A percentile compares a stretch with the other conserved stretches of the same genome.
Evolutionary conservation across 2,888 invertebrate genomes (phyloP).

Genomic region (Epinotia bilunana): DNA sequence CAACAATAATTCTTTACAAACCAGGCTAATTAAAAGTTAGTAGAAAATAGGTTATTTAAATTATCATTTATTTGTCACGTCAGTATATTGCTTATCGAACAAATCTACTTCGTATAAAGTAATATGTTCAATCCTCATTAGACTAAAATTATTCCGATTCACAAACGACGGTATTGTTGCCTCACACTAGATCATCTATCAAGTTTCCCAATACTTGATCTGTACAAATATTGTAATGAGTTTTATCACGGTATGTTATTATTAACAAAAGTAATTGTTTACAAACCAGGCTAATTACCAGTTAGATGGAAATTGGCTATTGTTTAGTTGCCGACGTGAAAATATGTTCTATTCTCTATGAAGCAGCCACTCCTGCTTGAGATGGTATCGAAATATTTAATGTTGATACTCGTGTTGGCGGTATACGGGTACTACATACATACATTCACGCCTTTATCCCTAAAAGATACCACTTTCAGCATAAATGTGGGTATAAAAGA

Average conservation of each 20-base stretch:
- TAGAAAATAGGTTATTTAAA: background rate
- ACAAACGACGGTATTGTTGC: background rate
- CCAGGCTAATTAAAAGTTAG: background rate
- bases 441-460: background rate
- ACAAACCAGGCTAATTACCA: slow-evolving; percentile 63
- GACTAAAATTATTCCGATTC: background rate
- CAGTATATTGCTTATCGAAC: background rate
- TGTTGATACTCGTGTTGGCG: slow-evolving; percentile 15
- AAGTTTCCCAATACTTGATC: slow-evolving; percentile 43
- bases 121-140: background rate
- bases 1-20: background rate
- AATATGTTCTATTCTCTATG: slow-evolving; percentile 60
- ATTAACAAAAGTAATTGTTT: slow-evolving; percentile 59
- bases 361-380: slow-evolving; percentile 50
- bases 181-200: slow-evolving; percentile 8
- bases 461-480: too few relatives aligned
- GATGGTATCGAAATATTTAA: slow-evolving; percentile 43
- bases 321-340: slow-evolving; percentile 62
- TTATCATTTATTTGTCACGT: slow-evolving; percentile 30
- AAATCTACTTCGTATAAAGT: background rate
- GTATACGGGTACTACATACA: slow-evolving; percentile 12
- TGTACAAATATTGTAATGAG: slow-evolving; percentile 39
- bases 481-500: too few relatives aligned
- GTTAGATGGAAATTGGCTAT: slow-evolving; percentile 66
- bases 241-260: slow-evolving; percentile 46